Conservation (phyloP, 2,797 vertebrate species). For the Myotis planiceps region DNA sequence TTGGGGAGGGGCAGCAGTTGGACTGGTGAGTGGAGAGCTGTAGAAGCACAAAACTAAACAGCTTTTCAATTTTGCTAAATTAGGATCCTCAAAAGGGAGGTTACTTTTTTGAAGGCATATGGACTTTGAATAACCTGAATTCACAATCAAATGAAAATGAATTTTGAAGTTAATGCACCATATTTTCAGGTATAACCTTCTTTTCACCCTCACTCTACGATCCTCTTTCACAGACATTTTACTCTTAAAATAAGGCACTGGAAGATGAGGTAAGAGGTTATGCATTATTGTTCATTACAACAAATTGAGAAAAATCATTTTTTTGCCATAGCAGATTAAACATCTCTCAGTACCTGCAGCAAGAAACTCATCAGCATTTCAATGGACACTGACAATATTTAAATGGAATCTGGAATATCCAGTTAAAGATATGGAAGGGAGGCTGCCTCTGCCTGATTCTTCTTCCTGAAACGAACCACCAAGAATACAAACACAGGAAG, state of each 20-base stretch:
- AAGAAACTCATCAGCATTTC: neutral
- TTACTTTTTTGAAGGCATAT: neutral
- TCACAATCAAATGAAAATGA: neutral
- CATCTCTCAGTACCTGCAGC: neutral
- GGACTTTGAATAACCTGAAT: neutral
- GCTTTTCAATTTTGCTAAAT: constrained; percentile 14
- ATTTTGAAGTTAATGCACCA: neutral
- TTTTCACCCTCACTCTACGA: neutral
- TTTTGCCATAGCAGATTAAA: neutral
- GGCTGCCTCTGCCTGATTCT: neutral
- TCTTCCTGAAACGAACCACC: neutral
- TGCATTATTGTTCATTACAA: neutral
- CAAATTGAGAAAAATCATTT: neutral
- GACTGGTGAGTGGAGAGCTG: neutral
- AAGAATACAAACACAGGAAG: neutral
- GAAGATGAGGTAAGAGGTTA: neutral
- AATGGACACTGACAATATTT: neutral
- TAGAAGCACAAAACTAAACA: neutral
- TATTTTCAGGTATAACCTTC: neutral
- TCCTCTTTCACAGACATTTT: neutral
- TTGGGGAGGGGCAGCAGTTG: neutral
- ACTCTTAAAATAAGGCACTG: neutral
- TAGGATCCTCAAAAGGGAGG: neutral
- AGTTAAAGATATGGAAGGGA: neutral
- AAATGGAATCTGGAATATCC: neutral